Base-by-base conservation (phyloP, 2,888 invertebrate genomes). In the Cephus pygmeus region DNA sequence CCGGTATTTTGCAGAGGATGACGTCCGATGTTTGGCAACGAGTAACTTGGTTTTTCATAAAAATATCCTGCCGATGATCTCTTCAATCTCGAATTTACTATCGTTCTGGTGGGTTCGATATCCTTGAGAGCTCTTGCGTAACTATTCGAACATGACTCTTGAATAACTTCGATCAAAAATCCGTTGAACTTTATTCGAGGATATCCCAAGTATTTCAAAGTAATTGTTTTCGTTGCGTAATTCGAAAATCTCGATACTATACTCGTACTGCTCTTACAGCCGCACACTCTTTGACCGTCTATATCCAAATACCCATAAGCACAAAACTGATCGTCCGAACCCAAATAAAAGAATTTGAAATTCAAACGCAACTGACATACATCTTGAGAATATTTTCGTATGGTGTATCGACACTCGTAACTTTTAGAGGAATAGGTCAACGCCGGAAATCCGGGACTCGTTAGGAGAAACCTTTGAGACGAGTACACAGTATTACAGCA, bases 381-480 rank as follows among this genome's bases (percentile, higher is more conserved):
- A 79, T 92, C 92, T 0, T 90, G 87, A 1, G 92, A 92, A 4
- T 90, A 89, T 86, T 92, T 93, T 73, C 91, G 91, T 73, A 94
- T 92, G 15, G 91, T 90, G 83, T 93, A 94, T 23, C 91, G 85
- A 82, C 94, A 94, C 76, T 94, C 93, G 1, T 84, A 87, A 6
- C 80, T 33, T 34, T 76, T 82, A 0, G 80, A 69, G 1, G 82
- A 76, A 31, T 84, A 81, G 11, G 78, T 76, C 0, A 84, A 33
- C 6, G 82, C 90, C 0, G 94, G 94, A 87, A 94, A 94, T 30
- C 93, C 93, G 1, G 94, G 94, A 89, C 93, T 94, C 1, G 92
- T 88, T 3, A 94, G 82, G 68, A 93, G 90, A 84, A 94, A 93
- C 77, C 91, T 83, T 12, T 81, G 81, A 0, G 81, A 73, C 4